A percentile compares a stretch with the other conserved stretches of the same genome.
These are phyloP conservation scores for Molorchus minor DNA, from an alignment of 2,888 invertebrate genomes.

Conservation along the genomic window DNA sequence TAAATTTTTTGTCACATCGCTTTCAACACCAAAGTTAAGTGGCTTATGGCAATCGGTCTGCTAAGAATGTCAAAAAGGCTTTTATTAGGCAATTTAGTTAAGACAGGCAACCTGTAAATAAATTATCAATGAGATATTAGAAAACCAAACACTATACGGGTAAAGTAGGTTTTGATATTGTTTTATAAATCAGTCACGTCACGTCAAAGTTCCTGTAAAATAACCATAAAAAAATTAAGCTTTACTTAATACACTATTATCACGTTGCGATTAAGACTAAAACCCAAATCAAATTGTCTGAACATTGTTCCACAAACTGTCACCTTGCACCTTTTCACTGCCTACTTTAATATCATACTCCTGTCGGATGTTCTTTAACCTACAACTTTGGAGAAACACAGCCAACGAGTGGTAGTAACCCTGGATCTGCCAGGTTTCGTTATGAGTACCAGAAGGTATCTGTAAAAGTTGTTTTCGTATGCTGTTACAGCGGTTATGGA, in stretches of 20 bases:
- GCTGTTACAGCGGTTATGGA: conserved; percentile 80
- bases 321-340: conserved; percentile 37
- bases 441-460: conserved; percentile 87
- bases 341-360: conserved; percentile 45
- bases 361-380: conserved; percentile 40
- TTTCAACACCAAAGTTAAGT: no score
- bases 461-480: conserved; percentile 79
- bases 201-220: no score
- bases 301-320: conserved; percentile 48
- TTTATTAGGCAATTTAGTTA: no score
- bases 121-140: no score
- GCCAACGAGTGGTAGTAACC: conserved; percentile 76
- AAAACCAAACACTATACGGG: no score
- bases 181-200: no score
- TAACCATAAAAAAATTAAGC: no score
- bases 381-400: conserved; percentile 65
- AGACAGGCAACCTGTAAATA: no score
- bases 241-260: neutral
- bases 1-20: no score
- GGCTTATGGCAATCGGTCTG: no score
- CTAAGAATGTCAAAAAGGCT: no score
- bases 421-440: conserved; percentile 92
- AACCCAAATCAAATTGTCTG: conserved; percentile 37
- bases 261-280: neutral
- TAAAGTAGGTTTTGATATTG: no score